Evolutionary conservation across 2,888 invertebrate species (phyloP).

Genomic region (Argynnis bischoffii): DNA sequence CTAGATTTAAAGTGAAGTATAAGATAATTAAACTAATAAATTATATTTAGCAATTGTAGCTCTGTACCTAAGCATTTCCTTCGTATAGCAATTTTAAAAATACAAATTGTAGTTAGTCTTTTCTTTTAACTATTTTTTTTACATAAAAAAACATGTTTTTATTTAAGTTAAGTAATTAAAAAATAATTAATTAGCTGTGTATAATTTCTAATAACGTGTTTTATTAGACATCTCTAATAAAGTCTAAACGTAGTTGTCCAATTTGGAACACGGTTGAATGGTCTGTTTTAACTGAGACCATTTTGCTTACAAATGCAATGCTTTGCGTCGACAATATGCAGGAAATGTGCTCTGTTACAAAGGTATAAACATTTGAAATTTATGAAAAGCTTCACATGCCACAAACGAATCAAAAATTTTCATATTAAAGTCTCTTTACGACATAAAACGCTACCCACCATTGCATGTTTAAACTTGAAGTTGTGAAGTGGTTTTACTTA

Average conservation of each 20-base stretch:
- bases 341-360: slow-evolving; percentile 50
- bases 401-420: slow-evolving; percentile 43
- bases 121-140: no score
- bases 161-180: not conserved
- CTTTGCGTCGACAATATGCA: slow-evolving; percentile 51
- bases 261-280: slow-evolving; percentile 17
- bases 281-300: slow-evolving; percentile 52
- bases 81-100: no score
- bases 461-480: slow-evolving; percentile 34
- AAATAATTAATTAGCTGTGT: not conserved
- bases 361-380: slow-evolving; percentile 44
- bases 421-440: slow-evolving; percentile 39
- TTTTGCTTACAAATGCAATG: slow-evolving; percentile 52
- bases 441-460: slow-evolving; percentile 20
- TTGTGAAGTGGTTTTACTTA: slow-evolving; percentile 32
- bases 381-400: slow-evolving; percentile 39
- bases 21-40: no score
- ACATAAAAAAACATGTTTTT: no score
- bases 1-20: no score
- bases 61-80: no score
- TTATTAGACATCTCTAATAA: not conserved
- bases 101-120: no score
- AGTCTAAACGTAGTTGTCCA: slow-evolving; percentile 12
- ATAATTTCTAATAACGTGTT: not conserved
- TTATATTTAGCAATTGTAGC: no score